Evolutionary conservation across 2,888 invertebrate species (phyloP).

Genomic region (Cremastinae sp.): DNA sequence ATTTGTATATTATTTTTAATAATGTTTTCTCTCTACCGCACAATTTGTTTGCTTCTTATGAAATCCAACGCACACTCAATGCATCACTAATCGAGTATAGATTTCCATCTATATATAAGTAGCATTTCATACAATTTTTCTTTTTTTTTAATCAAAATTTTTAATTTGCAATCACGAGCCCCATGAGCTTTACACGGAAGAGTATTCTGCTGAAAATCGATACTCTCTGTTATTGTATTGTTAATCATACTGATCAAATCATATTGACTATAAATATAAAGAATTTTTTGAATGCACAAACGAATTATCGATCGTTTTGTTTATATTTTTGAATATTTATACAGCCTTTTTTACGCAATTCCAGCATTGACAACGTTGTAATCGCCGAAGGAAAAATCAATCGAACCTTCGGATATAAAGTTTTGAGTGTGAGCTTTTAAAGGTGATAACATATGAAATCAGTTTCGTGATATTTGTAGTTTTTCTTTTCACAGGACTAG

Average conservation of each 20-base stretch:
- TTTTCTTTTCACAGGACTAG: constrained; percentile 7
- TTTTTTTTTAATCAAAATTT: background rate
- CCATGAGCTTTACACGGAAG: background rate
- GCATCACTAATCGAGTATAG: background rate
- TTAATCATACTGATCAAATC: background rate
- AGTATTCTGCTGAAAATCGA: background rate
- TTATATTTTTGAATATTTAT: too few relatives aligned
- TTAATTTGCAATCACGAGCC: constrained; percentile 2
- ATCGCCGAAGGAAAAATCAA: too few relatives aligned
- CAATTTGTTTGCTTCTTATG: constrained; percentile 6
- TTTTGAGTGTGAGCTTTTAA: background rate
- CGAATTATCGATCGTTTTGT: too few relatives aligned
- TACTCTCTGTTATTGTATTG: background rate
- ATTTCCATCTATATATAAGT: background rate
- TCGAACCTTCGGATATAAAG: background rate
- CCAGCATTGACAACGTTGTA: too few relatives aligned
- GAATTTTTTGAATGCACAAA: background rate
- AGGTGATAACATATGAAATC: background rate
- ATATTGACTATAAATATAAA: background rate
- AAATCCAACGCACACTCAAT: constrained; percentile 4
- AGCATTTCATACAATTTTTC: background rate
- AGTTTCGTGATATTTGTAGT: background rate
- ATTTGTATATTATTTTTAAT: constrained; percentile 2
- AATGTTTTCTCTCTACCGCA: constrained; percentile 19
- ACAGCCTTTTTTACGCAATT: too few relatives aligned